Conservation (phyloP, 92 coral and sea anemone species). For the Desmophyllum pertusum region DNA sequence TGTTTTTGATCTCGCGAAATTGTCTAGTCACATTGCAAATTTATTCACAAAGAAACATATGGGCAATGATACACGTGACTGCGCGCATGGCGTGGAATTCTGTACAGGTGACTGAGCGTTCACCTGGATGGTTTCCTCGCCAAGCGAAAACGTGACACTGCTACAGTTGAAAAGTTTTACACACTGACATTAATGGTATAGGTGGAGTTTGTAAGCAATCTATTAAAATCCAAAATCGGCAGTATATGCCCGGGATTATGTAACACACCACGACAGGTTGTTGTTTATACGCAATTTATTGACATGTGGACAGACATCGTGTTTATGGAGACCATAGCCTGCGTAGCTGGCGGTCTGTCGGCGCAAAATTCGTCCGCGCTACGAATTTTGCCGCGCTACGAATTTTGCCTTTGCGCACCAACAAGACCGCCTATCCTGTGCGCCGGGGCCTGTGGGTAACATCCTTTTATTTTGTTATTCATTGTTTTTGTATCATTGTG, state of each 20-base stretch:
- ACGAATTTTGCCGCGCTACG: too few relatives aligned
- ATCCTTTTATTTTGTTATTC: too few relatives aligned
- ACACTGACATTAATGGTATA: too few relatives aligned
- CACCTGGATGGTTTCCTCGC: not conserved
- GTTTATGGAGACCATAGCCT: not conserved
- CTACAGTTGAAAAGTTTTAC: not conserved
- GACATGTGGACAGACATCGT: not conserved
- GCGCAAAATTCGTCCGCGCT: too few relatives aligned
- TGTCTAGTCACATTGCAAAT: conserved; percentile 4
- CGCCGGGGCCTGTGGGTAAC: too few relatives aligned
- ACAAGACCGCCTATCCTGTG: too few relatives aligned
- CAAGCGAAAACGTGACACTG: not conserved
- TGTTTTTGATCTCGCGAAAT: not conserved
- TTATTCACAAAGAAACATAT: not conserved
- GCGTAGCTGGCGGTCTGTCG: too few relatives aligned
- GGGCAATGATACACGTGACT: not conserved
- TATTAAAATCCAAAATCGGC: not conserved
- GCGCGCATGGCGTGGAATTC: not conserved
- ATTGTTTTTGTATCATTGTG: too few relatives aligned
- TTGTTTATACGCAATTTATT: not conserved
- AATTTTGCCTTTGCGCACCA: too few relatives aligned
- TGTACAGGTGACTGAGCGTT: not conserved
- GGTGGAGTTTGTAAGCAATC: not conserved
- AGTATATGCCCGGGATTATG: not conserved
- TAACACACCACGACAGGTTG: not conserved